Conservation (phyloP, 92 coral and sea anemone species). For the Bergia puertoricense region DNA sequence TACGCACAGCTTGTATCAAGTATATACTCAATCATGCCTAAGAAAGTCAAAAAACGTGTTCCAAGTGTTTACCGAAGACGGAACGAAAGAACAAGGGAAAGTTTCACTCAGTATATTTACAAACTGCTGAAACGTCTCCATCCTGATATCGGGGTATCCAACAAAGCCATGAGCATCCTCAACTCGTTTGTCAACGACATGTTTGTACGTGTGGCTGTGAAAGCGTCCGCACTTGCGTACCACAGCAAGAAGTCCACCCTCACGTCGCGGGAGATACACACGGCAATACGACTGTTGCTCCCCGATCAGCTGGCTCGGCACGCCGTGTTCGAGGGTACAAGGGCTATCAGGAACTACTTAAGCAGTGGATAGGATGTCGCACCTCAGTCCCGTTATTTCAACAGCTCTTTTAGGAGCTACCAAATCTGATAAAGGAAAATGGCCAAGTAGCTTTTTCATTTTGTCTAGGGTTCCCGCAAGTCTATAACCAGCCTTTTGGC, state of each 20-base stretch:
- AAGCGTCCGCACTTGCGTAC: conserved; percentile 68
- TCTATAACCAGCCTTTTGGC: too few species aligned
- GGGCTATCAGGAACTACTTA: conserved; percentile 69
- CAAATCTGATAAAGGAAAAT: conserved; percentile 39
- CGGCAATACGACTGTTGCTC: conserved; percentile 74
- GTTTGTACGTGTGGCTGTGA: conserved; percentile 68
- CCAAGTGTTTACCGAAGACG: conserved; percentile 18
- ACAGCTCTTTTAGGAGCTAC: conserved; percentile 69
- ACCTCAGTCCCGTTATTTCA: neutral
- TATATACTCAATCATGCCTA: neutral
- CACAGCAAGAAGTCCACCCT: conserved; percentile 69
- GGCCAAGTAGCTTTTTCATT: conserved; percentile 19
- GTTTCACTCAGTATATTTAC: conserved; percentile 71
- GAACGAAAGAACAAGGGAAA: conserved; percentile 56
- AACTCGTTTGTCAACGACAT: conserved; percentile 81
- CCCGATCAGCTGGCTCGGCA: conserved; percentile 74
- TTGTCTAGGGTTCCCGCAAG: too few species aligned
- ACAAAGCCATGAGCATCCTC: conserved; percentile 81
- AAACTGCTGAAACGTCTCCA: conserved; percentile 77
- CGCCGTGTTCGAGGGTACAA: conserved; percentile 74
- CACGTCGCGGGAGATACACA: conserved; percentile 72
- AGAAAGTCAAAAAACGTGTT: neutral
- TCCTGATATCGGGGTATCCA: conserved; percentile 80
- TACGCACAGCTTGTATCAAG: neutral
- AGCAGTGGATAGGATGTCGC: conserved; percentile 46